Evolutionary conservation across 2,113 vertebrate species (phyloP).

Genomic region (Vireo altiloquus): DNA sequence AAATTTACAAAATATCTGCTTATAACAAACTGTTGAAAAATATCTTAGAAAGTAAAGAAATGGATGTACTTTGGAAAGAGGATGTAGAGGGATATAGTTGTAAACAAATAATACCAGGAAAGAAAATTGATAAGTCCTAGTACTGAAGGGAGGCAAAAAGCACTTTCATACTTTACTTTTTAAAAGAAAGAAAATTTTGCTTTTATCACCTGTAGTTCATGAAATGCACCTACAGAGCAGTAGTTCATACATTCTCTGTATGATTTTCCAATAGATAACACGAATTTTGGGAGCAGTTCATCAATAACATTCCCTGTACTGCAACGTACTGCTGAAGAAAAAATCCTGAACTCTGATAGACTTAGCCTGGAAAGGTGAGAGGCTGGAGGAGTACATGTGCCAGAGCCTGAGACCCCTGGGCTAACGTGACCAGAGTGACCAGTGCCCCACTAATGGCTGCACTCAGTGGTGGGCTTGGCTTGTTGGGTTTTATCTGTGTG

Average conservation of each 20-base stretch:
- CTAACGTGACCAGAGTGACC: background rate
- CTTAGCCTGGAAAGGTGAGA: constrained; percentile 88
- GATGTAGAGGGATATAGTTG: background rate
- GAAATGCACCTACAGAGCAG: background rate
- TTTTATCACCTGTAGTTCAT: background rate
- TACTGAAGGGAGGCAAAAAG: background rate
- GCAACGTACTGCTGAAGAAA: constrained; percentile 75
- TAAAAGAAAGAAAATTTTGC: background rate
- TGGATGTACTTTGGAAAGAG: background rate
- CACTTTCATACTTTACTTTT: background rate
- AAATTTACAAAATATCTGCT: background rate
- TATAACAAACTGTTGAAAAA: background rate
- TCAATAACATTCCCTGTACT: constrained; percentile 75
- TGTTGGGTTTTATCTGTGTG: background rate
- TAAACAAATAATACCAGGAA: background rate
- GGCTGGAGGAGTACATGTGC: fast-evolving
- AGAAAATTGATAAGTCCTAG: background rate
- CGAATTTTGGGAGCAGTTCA: constrained; percentile 66
- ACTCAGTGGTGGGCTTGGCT: background rate
- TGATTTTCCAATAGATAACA: constrained; percentile 26
- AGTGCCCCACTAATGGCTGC: background rate
- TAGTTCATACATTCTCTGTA: background rate
- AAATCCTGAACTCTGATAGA: constrained; percentile 76
- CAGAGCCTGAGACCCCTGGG: background rate
- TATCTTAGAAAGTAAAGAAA: background rate